phyloP scores from a whole-genome alignment of 35 echinoderm and acorn worm genomes.

The Apostichopus japonicus region DNA sequence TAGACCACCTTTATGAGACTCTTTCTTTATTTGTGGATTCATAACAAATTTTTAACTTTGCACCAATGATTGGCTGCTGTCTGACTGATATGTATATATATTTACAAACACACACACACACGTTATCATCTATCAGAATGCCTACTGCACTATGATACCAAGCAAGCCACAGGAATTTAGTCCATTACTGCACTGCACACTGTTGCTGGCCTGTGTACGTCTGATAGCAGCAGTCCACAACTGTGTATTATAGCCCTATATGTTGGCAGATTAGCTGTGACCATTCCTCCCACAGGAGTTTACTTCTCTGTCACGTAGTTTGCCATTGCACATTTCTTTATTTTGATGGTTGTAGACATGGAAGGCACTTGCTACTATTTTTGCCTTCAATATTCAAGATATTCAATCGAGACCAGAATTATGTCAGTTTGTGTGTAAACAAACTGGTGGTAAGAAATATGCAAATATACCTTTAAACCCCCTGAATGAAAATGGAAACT shows the following conservation, averaged over 20 bases:
- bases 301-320: background rate
- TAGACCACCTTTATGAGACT: background rate
- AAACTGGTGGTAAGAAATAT: background rate
- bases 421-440: background rate
- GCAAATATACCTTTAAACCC: conserved; percentile 32
- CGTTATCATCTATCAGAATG: background rate
- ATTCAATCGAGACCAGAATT: background rate
- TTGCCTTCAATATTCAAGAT: background rate
- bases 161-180: background rate
- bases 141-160: background rate
- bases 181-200: background rate
- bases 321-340: background rate
- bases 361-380: background rate
- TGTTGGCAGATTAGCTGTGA: background rate
- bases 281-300: background rate
- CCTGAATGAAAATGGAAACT: background rate
- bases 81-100: background rate
- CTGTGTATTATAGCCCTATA: background rate
- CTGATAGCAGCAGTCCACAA: background rate
- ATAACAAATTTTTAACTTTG: background rate
- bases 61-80: background rate
- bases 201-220: background rate
- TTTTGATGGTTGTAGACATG: background rate
- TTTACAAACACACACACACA: background rate
- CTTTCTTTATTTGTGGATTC: background rate